Evolutionary conservation across 2,113 vertebrate genomes (phyloP), one percentile per base, ranked within the genome.

Genomic region (Trinectes maculatus): DNA sequence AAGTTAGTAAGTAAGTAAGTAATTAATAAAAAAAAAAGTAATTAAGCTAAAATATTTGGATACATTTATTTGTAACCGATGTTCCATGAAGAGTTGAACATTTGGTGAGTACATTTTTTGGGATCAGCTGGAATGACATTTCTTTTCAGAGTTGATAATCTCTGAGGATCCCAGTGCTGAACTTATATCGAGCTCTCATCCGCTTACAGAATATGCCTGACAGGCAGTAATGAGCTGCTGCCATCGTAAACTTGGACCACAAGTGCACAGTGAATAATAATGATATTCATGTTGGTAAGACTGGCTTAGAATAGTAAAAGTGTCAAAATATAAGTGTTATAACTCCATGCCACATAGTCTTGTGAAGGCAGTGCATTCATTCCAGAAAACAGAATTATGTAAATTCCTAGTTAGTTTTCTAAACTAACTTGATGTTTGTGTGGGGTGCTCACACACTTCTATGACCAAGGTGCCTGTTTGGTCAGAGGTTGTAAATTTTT

Each of bases 161-260:
- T 52, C 10, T 5, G 39, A 54, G n/a, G 44, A 37, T 37, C 6
- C 6, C 24, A 39, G 28, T 18, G 2, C 10, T 55, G 42, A 47
- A 39, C 24, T n/a, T 34, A 8, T n/a, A 16, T 6, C 36, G 24
- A 31, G 13, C 24, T 34, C 19, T 26, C 28, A 22, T 49, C 26
- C 16, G 6, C 22, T 42, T 33, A 15, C 21, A 43, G 19, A 31
- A 31, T 18, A 3, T 13, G 13, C 10, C 24, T 40, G 12, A 13
- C 6, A 5, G 16, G 8, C 36, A 42, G 15, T 52, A 64, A 64
- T 40, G 8, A 64, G 49, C 49, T 64, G 18, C 61, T 53, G 15
- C 28, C 22, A 18, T 4, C 31, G 31, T 67, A 34, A 42, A 44
- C 19, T 40, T n/a, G 9, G 2, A 39, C 11, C 5, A 40, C 4